Conservation (phyloP, 2,113 vertebrate genomes). For the Rhegmatorhina hoffmannsi region DNA sequence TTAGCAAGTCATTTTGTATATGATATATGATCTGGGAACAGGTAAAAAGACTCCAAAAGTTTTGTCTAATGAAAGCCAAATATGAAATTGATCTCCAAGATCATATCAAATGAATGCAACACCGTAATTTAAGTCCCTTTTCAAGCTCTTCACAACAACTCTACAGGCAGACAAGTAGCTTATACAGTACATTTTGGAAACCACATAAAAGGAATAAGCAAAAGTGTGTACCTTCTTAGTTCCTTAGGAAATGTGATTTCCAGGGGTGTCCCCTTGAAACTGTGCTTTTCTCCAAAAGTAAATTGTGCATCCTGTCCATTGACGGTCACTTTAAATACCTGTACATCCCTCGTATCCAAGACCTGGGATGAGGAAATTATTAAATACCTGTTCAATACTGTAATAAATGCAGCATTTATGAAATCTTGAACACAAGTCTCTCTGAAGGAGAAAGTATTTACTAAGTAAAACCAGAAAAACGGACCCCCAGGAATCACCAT, state of each 20-base stretch:
- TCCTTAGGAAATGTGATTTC: conserved; percentile 87
- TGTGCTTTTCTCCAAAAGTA: conserved; percentile 83
- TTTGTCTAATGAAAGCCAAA: not conserved
- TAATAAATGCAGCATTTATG: not conserved
- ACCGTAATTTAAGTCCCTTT: not conserved
- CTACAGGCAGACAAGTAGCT: not conserved
- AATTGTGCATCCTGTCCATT: conserved; percentile 87
- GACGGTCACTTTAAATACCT: conserved; percentile 80
- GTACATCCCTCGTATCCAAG: conserved; percentile 89
- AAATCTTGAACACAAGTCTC: not conserved
- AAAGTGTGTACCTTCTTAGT: conserved; percentile 82
- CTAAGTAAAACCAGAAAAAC: not conserved
- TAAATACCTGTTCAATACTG: not conserved
- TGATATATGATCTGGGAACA: accelerated
- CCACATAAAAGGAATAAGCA: not conserved
- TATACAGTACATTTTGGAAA: not conserved
- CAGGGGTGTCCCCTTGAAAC: conserved; percentile 88
- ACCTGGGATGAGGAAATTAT: conserved; percentile 75
- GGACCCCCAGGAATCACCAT: accelerated
- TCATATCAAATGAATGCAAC: not conserved
- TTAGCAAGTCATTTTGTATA: not conserved
- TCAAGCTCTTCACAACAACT: not conserved
- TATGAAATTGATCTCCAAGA: not conserved
- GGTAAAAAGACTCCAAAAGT: not conserved
- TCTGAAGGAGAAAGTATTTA: not conserved